Conservation (phyloP, 2,888 invertebrate species). For the Papilio elwesi region DNA sequence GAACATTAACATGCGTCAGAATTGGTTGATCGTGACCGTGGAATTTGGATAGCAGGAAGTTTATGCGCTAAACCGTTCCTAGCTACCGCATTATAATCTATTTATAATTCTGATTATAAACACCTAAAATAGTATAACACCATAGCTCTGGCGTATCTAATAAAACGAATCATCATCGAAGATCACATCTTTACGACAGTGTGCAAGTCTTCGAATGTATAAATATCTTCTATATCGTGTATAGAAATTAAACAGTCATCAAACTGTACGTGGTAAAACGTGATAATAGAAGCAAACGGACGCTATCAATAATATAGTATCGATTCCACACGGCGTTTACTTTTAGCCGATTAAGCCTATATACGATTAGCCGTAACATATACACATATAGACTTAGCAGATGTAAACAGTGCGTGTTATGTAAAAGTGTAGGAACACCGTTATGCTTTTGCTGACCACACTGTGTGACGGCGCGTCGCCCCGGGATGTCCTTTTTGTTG, state of each 20-base stretch:
- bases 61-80: neutral
- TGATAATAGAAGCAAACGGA: no score
- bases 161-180: no score
- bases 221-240: no score
- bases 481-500: neutral
- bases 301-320: slow-evolving; percentile 10
- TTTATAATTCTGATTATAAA: neutral
- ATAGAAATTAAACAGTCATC: no score
- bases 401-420: slow-evolving; percentile 33
- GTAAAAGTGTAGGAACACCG: slow-evolving; percentile 25
- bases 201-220: no score
- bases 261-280: no score
- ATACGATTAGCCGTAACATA: neutral
- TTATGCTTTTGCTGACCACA: slow-evolving; percentile 8
- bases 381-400: slow-evolving; percentile 10
- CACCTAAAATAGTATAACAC: neutral
- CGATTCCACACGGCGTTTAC: slow-evolving; percentile 21
- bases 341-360: slow-evolving; percentile 6
- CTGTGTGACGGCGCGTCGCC: slow-evolving; percentile 4
- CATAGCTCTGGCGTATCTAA: neutral
- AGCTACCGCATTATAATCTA: slow-evolving; percentile 1
- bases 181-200: neutral
- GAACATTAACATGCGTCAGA: no score
- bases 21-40: no score
- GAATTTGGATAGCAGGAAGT: neutral